A percentile compares a stretch with the other conserved stretches of the same genome.
Evolutionary conservation across 2,113 vertebrate genomes (phyloP).

Genomic region (Colinus virginianus): DNA sequence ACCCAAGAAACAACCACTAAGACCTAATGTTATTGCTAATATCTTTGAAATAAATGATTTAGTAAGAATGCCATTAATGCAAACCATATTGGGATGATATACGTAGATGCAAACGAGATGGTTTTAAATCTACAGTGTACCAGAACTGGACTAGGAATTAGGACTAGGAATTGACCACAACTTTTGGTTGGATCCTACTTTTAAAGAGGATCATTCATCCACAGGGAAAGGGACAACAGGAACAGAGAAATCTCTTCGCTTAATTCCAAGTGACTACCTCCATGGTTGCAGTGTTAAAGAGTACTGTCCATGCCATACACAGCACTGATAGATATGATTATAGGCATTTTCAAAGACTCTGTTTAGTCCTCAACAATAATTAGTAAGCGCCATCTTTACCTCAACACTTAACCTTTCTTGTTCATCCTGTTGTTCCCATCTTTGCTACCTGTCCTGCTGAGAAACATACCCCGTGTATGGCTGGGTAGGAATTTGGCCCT

Average conservation of each 20-base stretch:
- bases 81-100: not conserved
- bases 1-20: not conserved
- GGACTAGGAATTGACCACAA: not conserved
- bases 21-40: not conserved
- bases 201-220: not conserved
- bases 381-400: not conserved
- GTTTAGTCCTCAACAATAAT: not conserved
- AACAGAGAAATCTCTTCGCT: not conserved
- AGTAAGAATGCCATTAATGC: not conserved
- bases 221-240: not conserved
- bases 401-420: not conserved
- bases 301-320: not conserved
- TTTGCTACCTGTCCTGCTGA: not conserved
- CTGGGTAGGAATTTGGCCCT: not conserved
- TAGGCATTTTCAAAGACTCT: not conserved
- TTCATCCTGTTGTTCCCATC: not conserved
- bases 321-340: not conserved
- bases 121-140: not conserved
- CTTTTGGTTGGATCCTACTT: not conserved
- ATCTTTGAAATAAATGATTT: not conserved
- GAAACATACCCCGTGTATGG: not conserved
- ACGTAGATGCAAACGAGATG: not conserved
- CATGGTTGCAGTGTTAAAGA: not conserved
- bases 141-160: not conserved
- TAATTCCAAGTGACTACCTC: not conserved